Conservation (phyloP, 2,113 vertebrate species). For the Eulemur macaco region DNA sequence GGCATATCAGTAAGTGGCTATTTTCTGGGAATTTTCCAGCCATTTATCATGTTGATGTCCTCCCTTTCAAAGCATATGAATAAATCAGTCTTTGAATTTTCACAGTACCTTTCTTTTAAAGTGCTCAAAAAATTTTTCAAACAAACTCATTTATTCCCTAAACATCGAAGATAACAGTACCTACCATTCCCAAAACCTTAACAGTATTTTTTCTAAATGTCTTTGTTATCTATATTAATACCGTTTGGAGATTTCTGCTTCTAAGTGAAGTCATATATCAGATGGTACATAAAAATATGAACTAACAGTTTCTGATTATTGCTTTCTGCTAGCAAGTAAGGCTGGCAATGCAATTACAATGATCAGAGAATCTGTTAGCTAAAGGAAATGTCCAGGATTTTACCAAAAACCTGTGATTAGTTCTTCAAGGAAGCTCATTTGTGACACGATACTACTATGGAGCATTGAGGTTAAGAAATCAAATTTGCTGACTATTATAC, state of each 20-base stretch:
- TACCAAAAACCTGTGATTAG: neutral
- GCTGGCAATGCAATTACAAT: neutral
- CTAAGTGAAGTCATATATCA: neutral
- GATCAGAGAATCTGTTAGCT: neutral
- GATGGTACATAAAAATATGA: neutral
- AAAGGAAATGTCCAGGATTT: neutral
- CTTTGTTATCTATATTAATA: constrained; percentile 16
- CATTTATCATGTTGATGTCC: constrained; percentile 27
- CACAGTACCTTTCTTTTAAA: neutral
- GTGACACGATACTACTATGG: neutral
- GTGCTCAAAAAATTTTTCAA: neutral
- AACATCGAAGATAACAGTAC: neutral
- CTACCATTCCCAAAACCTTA: neutral
- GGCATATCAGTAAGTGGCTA: neutral
- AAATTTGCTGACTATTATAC: neutral
- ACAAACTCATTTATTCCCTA: constrained; percentile 27
- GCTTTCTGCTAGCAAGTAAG: neutral
- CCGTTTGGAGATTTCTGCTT: neutral
- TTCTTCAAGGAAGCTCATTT: neutral
- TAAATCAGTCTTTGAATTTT: constrained; percentile 37
- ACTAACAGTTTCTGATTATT: neutral
- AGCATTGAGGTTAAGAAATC: neutral
- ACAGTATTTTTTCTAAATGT: neutral
- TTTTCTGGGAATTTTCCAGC: constrained; percentile 13
- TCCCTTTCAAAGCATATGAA: constrained; percentile 22